These are phyloP conservation scores for Colletes collaris DNA, from an alignment of 2,888 invertebrate genomes.

Conservation along the genomic window DNA sequence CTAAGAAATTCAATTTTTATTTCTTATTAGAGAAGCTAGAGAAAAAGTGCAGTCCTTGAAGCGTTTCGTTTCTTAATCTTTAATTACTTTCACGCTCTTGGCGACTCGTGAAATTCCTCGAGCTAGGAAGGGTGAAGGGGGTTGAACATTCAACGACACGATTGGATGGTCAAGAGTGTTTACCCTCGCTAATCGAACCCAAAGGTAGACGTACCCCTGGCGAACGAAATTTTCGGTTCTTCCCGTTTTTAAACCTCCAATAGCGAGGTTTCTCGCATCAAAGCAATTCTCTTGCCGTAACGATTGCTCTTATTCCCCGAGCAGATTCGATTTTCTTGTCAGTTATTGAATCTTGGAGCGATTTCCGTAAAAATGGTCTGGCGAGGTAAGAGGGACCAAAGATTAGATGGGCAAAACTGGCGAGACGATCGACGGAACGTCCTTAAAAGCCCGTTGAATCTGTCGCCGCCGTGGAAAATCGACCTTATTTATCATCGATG, in stretches of 20 bases:
- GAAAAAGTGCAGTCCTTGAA: no score
- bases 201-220: constrained; percentile 2
- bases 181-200: constrained; percentile 36
- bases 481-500: constrained; percentile 69
- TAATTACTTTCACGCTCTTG: not conserved
- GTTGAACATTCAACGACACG: constrained; percentile 12
- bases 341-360: constrained; percentile 55
- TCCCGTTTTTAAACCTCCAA: constrained; percentile 24
- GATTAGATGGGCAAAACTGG: constrained; percentile 59
- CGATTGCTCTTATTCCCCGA: constrained; percentile 33
- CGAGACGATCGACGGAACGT: constrained; percentile 58
- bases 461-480: constrained; percentile 64
- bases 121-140: not conserved
- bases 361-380: constrained; percentile 36
- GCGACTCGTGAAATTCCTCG: not conserved
- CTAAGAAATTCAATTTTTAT: no score
- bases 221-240: constrained; percentile 10
- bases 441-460: constrained; percentile 66
- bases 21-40: no score
- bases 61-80: no score
- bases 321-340: constrained; percentile 47
- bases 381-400: constrained; percentile 11
- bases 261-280: constrained; percentile 6
- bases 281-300: not conserved
- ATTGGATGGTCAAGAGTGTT: constrained; percentile 41